Percentiles rank a stretch among this genome's conserved stretches.
Evolutionary conservation across 2,888 invertebrate genomes (phyloP).

Genomic region (Acanthosoma haemorrhoidale): DNA sequence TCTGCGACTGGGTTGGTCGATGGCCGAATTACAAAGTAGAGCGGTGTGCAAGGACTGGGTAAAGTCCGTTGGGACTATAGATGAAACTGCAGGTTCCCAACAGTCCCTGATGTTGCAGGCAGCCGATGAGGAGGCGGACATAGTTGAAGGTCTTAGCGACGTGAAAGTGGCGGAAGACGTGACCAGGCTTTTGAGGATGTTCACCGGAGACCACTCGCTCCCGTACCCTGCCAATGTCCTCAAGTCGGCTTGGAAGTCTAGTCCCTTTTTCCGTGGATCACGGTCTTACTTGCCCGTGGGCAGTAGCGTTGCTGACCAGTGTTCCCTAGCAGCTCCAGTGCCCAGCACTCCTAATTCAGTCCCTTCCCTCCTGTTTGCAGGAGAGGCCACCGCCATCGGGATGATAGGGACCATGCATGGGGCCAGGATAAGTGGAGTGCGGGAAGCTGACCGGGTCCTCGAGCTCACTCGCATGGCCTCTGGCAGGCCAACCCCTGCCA

Average conservation of each 20-base stretch:
- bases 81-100: conserved; percentile 62
- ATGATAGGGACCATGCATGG: conserved; percentile 76
- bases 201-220: conserved; percentile 36
- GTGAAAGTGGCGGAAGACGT: conserved; percentile 37
- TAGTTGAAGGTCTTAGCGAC: conserved; percentile 35
- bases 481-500: conserved; percentile 30
- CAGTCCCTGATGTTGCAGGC: conserved; percentile 68
- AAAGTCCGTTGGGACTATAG: conserved; percentile 60
- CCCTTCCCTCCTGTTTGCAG: conserved; percentile 63
- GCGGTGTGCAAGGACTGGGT: conserved; percentile 57
- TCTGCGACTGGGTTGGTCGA: conserved; percentile 65
- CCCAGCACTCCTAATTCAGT: conserved; percentile 18
- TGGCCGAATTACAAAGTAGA: conserved; percentile 57
- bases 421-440: conserved; percentile 69
- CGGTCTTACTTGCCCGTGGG: conserved; percentile 42
- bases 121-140: conserved; percentile 33
- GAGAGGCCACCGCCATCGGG: conserved; percentile 72
- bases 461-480: conserved; percentile 43
- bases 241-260: conserved; percentile 44
- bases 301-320: conserved; percentile 58
- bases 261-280: conserved; percentile 44
- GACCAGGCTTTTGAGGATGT: conserved; percentile 32
- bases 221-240: conserved; percentile 42
- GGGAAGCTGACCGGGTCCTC: conserved; percentile 71
- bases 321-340: conserved; percentile 62